These are phyloP conservation scores for Chauna torquata DNA, from an alignment of 2,113 vertebrate genomes.

Conservation along the genomic window DNA sequence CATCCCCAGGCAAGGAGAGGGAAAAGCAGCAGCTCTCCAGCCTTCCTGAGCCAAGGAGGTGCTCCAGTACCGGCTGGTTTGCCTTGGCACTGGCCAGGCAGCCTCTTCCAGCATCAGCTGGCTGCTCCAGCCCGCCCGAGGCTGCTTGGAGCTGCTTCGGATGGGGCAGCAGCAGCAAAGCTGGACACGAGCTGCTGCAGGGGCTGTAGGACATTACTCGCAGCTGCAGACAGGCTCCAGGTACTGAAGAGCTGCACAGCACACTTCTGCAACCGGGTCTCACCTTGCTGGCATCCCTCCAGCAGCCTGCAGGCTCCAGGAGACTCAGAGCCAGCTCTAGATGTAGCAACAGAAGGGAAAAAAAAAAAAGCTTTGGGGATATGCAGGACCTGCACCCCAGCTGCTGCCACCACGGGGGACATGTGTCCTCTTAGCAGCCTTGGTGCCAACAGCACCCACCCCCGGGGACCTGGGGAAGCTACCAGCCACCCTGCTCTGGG, in stretches of 20 bases:
- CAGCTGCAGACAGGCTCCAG: background rate
- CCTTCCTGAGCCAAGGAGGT: background rate
- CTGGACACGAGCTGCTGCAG: background rate
- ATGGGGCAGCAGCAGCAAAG: background rate
- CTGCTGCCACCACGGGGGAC: background rate
- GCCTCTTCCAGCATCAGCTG: background rate
- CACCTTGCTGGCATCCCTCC: background rate
- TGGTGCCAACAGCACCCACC: background rate
- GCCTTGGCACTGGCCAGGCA: background rate
- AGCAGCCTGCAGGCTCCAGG: background rate
- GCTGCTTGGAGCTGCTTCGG: background rate
- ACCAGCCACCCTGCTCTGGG: background rate
- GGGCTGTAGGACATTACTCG: background rate
- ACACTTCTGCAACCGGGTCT: background rate
- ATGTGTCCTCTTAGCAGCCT: rapidly evolving
- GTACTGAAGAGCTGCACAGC: background rate
- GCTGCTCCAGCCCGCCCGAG: background rate
- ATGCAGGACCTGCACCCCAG: background rate
- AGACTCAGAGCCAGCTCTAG: background rate
- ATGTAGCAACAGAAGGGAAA: background rate
- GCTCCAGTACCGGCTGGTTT: background rate
- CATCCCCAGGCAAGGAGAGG: background rate
- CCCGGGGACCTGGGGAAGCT: rapidly evolving
- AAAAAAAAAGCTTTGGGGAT: rapidly evolving
- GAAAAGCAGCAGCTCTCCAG: background rate